Conservation (phyloP, 2,888 invertebrate genomes). For the Steromphala cineraria region DNA sequence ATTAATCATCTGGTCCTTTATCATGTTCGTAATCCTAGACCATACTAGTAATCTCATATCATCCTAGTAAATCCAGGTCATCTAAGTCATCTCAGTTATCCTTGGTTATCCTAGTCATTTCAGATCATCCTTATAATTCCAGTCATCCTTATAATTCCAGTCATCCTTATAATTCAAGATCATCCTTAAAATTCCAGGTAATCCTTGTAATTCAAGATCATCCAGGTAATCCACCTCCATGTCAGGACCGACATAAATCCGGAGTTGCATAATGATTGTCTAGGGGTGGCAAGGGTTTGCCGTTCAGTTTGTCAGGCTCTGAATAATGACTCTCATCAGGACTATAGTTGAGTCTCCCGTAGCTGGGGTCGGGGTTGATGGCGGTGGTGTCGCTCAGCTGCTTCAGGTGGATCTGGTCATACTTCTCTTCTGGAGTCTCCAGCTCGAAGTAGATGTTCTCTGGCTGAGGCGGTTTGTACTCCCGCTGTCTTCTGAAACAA, state of each 20-base stretch:
- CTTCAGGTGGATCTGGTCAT: constrained; percentile 1
- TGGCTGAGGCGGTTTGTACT: constrained; percentile 11
- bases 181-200: too few species aligned
- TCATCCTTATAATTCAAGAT: too few species aligned
- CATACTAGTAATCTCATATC: too few species aligned
- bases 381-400: not conserved
- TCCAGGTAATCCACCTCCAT: not conserved
- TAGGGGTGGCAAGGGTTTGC: not conserved
- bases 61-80: too few species aligned
- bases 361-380: not conserved
- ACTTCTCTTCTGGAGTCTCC: constrained; percentile 3
- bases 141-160: too few species aligned
- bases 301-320: constrained; percentile 3
- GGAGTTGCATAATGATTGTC: constrained; percentile 11
- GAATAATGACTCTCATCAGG: constrained; percentile 4
- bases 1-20: too few species aligned
- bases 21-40: too few species aligned
- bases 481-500: not conserved
- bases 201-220: too few species aligned
- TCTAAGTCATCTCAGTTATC: too few species aligned
- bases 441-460: constrained; percentile 20
- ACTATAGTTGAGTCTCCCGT: not conserved
- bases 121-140: too few species aligned
- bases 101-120: too few species aligned
- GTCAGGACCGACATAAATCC: constrained; percentile 9